phyloP scores from a whole-genome alignment of 2,797 vertebrate genomes.

The Taeniopygia guttata region DNA sequence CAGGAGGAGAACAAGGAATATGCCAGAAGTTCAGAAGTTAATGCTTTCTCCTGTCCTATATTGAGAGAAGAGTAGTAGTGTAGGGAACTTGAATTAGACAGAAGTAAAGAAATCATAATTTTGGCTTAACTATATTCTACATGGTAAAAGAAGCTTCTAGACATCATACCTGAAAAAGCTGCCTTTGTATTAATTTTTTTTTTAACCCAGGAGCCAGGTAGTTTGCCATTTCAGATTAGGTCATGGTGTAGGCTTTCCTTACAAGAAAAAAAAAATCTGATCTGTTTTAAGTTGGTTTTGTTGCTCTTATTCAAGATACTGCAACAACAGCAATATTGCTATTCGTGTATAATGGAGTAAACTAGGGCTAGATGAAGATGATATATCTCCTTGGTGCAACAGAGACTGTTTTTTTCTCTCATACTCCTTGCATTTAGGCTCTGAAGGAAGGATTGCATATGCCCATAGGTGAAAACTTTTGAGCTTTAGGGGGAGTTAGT shows the following conservation, averaged over 20 bases:
- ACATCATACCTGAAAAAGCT: not conserved
- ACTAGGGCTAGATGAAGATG: not conserved
- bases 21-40: not conserved
- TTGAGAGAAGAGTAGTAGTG: not conserved
- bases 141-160: not conserved
- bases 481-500: not conserved
- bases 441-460: not conserved
- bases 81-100: not conserved
- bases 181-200: rapidly evolving
- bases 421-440: not conserved
- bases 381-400: not conserved
- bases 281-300: not conserved
- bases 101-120: not conserved
- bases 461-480: not conserved
- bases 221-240: not conserved
- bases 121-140: not conserved
- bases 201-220: not conserved
- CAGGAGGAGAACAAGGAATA: not conserved
- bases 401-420: not conserved
- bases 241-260: not conserved
- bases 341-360: not conserved
- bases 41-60: not conserved
- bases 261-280: not conserved
- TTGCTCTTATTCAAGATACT: not conserved
- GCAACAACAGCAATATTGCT: not conserved